phyloP scores from a whole-genome alignment of 2,113 vertebrate genomes.

The Enhydra lutris region DNA sequence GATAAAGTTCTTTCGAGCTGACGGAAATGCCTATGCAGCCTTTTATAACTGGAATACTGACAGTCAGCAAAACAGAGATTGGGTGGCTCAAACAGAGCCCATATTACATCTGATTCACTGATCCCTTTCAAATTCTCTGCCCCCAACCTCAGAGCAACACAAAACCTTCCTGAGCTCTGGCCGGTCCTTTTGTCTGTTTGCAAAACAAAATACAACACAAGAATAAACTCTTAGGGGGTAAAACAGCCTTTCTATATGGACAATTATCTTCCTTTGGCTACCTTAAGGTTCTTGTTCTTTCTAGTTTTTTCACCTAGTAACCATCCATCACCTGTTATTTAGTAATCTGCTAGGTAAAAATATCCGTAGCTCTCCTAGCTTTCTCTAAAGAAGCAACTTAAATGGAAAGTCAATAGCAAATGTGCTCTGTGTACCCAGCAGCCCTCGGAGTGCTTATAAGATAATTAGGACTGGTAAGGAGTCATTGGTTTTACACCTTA shows the following conservation, averaged over 20 bases:
- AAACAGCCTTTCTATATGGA: conserved; percentile 57
- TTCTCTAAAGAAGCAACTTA: conserved; percentile 30
- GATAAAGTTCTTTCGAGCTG: conserved; percentile 83
- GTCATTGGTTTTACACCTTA: conserved; percentile 6
- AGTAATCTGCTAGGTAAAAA: conserved; percentile 39
- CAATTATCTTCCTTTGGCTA: conserved; percentile 63
- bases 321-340: conserved; percentile 14
- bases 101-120: conserved; percentile 95
- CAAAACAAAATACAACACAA: conserved; percentile 82
- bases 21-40: conserved; percentile 84
- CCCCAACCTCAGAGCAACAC: conserved; percentile 82
- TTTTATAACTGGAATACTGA: conserved; percentile 83
- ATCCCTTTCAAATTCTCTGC: conserved; percentile 88
- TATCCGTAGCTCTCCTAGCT: conserved; percentile 24
- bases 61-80: conserved; percentile 92
- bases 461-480: conserved; percentile 36
- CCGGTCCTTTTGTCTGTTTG: conserved; percentile 85
- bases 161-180: conserved; percentile 86
- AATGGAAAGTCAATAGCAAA: conserved; percentile 73
- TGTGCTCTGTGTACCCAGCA: conserved; percentile 62
- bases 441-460: conserved; percentile 56
- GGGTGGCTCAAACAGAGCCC: conserved; percentile 89
- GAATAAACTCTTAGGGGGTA: conserved; percentile 71
- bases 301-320: conserved; percentile 10
- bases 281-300: background rate